phyloP scores from a whole-genome alignment of 2,888 invertebrate species.

The Hyalella azteca region DNA sequence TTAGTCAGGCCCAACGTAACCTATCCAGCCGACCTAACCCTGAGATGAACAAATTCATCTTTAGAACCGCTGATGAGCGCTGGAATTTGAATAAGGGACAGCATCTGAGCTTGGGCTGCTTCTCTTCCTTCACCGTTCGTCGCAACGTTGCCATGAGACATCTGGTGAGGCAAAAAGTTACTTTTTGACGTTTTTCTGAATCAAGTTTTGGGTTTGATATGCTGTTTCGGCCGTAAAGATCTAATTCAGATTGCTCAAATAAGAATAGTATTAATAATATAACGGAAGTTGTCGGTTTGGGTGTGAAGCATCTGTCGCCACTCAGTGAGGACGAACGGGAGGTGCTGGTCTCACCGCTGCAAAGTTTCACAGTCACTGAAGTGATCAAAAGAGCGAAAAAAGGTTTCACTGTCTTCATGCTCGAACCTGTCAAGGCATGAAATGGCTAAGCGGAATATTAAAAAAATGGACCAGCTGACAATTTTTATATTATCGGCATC shows the following conservation, averaged over 20 bases:
- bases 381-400: not conserved
- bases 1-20: not conserved
- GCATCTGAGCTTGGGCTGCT: not conserved
- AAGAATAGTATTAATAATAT: no score
- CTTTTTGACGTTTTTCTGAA: not conserved
- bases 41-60: not conserved
- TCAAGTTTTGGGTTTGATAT: not conserved
- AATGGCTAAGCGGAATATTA: no score
- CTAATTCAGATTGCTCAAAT: not conserved
- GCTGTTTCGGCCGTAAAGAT: not conserved
- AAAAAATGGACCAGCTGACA: no score
- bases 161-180: not conserved
- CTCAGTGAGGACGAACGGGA: not conserved
- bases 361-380: conserved; percentile 5
- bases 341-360: not conserved
- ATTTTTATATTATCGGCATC: no score
- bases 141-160: not conserved
- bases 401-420: not conserved
- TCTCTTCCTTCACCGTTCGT: not conserved
- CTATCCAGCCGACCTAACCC: not conserved
- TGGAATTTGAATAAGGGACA: not conserved
- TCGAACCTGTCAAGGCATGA: not conserved
- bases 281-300: not conserved
- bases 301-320: conserved; percentile 9
- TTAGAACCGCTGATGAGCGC: not conserved